Base-by-base conservation (phyloP, 92 coral and sea anemone genomes). In the Paragorgia papillata region DNA sequence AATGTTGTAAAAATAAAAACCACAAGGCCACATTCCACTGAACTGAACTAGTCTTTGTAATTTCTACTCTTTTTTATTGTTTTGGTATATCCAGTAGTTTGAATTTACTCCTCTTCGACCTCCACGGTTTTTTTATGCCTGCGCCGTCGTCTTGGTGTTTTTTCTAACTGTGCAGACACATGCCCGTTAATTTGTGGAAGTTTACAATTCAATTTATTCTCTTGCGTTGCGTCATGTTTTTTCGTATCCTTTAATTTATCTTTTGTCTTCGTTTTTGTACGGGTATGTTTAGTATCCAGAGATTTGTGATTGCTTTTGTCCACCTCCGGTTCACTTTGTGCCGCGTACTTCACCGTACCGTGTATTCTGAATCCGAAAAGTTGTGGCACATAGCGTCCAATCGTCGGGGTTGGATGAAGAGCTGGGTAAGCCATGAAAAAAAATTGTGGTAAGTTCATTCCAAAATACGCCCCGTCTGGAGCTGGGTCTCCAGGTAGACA, bases 391-490 rank as follows among this genome's bases (percentile, higher is more conserved):
- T 89, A 91, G 32, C 82, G 85, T 21, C 90, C 87, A 58, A 82
- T 50, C 9, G 81, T 89, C 43, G 81, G 81, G 14, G 19, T 27
- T 3, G 97, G 94, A 76, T 90, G 85, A 35, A 86, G 88, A 13
- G 87, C 90, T 12, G 97, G 89, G 41, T 79, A 91, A 12, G 85
- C 89, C 97, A 91, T 91, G 26, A 91, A 91, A 13, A 91, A 56
- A 93, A 91, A 89, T 57, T 91, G 97, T 14, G 97, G 97, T 33
- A 91, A 80, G 41, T 84, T 85, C 2, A 82, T 86, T 12, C 97
- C 97, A 73, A 91, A 91, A 60, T 80, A 86, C 29, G 91, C 93
- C 24, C 97, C 97, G 51, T 91, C 97, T 26, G 90, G 76, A 56
- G 80, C 69, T 65, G 85, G 81, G 69, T 85, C 83, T 63, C 87